Percentiles rank a stretch among this genome's conserved stretches.
These are phyloP conservation scores for Larimichthys polyactis DNA, from an alignment of 2,113 vertebrate species.

Conservation along the genomic window DNA sequence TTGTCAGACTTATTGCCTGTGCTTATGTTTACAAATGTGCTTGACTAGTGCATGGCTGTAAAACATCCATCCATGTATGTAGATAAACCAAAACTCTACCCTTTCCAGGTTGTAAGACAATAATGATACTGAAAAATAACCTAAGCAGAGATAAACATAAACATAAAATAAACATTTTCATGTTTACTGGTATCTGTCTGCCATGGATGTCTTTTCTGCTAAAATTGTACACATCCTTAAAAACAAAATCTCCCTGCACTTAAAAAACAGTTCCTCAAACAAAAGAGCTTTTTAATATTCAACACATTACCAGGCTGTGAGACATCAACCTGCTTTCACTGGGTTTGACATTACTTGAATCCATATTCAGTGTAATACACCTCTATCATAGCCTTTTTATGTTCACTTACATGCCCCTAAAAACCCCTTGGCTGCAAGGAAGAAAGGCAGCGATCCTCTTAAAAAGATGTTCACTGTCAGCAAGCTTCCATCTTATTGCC, in stretches of 20 bases:
- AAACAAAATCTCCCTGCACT: neutral
- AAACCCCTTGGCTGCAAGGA: neutral
- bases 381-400: slow-evolving; percentile 8
- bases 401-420: slow-evolving; percentile 19
- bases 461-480: slow-evolving; percentile 58
- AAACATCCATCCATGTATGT: neutral
- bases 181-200: neutral
- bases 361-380: neutral
- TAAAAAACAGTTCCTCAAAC: neutral
- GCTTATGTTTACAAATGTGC: neutral
- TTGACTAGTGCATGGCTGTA: neutral
- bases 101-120: neutral
- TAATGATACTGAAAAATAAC: neutral
- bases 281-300: neutral
- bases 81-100: neutral
- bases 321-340: slow-evolving; percentile 17
- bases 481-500: slow-evolving; percentile 52
- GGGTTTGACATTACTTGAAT: slow-evolving; percentile 12
- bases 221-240: neutral
- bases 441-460: slow-evolving; percentile 52
- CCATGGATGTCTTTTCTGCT: slow-evolving; percentile 5
- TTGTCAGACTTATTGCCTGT: neutral
- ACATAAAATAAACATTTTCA: neutral
- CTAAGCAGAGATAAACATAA: too few species aligned
- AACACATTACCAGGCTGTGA: neutral